These are phyloP conservation scores for Musca domestica DNA, from an alignment of 1,140 invertebrate species.

Conservation along the genomic window DNA sequence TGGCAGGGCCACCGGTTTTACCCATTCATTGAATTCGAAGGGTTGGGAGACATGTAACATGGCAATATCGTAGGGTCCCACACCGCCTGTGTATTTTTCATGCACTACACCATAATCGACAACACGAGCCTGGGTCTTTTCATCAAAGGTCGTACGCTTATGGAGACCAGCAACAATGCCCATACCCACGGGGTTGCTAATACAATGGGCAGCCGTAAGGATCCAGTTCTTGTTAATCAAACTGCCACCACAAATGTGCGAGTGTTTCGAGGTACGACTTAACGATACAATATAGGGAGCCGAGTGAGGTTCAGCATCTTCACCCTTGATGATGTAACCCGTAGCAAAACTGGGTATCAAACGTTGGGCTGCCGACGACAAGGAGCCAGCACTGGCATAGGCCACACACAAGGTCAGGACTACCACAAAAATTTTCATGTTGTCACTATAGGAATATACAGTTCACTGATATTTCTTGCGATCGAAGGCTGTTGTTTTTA, in stretches of 20 bases:
- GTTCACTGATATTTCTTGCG: no score
- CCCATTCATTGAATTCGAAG: slow-evolving; percentile 56
- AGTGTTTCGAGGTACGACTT: slow-evolving; percentile 32
- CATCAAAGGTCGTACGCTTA: slow-evolving; percentile 37
- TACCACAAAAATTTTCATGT: slow-evolving; percentile 42
- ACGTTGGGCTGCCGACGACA: slow-evolving; percentile 32
- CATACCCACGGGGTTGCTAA: slow-evolving; percentile 33
- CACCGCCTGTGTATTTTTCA: slow-evolving; percentile 56
- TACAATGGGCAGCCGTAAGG: slow-evolving; percentile 48
- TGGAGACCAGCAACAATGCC: slow-evolving; percentile 45
- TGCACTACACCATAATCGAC: slow-evolving; percentile 55
- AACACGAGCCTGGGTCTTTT: slow-evolving; percentile 55
- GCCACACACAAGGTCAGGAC: slow-evolving; percentile 34
- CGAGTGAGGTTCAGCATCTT: slow-evolving; percentile 41
- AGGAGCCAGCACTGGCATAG: slow-evolving; percentile 31
- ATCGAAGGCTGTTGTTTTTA: no score
- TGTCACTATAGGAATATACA: slow-evolving; percentile 13
- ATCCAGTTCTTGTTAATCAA: slow-evolving; percentile 43
- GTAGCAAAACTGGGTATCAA: slow-evolving; percentile 43
- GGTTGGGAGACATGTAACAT: slow-evolving; percentile 58
- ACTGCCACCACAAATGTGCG: slow-evolving; percentile 48
- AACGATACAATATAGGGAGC: slow-evolving; percentile 52
- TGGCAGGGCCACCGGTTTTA: slow-evolving; percentile 58
- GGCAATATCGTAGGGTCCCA: slow-evolving; percentile 65
- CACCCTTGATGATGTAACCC: slow-evolving; percentile 49